These are phyloP conservation scores for Pituophis catenifer DNA, from an alignment of 2,113 vertebrate species.

Conservation along the genomic window DNA sequence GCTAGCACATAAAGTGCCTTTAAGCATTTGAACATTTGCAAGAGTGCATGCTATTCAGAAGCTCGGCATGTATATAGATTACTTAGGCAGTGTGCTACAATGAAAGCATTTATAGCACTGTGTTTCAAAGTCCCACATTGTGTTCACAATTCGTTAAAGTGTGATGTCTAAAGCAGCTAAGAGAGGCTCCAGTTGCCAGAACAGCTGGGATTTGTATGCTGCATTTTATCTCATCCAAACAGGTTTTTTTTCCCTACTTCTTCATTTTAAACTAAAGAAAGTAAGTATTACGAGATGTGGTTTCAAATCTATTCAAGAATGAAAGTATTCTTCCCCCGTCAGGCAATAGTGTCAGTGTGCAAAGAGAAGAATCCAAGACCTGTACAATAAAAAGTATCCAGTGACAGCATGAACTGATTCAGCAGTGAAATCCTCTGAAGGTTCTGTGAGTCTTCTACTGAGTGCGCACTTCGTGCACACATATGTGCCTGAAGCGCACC, in stretches of 20 bases:
- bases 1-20: conserved; percentile 45
- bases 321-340: not conserved
- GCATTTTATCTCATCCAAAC: not conserved
- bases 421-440: too few species aligned
- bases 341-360: not conserved
- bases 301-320: not conserved
- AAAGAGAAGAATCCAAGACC: not conserved
- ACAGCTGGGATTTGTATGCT: not conserved
- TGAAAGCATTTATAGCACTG: conserved; percentile 47
- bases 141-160: conserved; percentile 23
- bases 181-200: not conserved
- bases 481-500: too few species aligned
- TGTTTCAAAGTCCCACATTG: conserved; percentile 38
- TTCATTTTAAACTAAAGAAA: not conserved
- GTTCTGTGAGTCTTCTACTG: too few species aligned
- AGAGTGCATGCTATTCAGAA: conserved; percentile 48
- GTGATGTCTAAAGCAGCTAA: not conserved
- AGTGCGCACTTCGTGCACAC: too few species aligned
- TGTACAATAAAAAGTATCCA: not conserved
- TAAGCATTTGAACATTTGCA: conserved; percentile 57
- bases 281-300: not conserved
- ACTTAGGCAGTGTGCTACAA: conserved; percentile 51
- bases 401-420: not conserved
- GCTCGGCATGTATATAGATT: conserved; percentile 41
- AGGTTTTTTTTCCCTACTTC: not conserved